Base-by-base conservation (phyloP, 1,140 invertebrate species). In the Polypedilum vanderplanki region DNA sequence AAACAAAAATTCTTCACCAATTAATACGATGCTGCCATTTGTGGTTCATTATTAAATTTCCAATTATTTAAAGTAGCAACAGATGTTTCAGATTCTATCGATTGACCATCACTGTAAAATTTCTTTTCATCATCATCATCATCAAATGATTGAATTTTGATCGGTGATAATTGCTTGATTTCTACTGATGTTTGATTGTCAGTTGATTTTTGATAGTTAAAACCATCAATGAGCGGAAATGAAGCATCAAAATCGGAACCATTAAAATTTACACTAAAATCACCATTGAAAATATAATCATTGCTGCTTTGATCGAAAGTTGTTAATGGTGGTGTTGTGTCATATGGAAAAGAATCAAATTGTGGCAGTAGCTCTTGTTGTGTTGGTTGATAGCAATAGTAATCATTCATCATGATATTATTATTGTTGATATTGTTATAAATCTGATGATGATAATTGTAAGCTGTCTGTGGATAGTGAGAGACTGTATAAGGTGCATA, bases 241-340 rank as follows among this genome's bases (percentile, higher is more conserved):
- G 65, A 70, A 9, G 17, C 20, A 70, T 70, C 65, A 70, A 70
- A 70, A 20, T 70, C 65, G 7, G 65, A 57, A 57, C 46, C 20
- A 18, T 70, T 70, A 22, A 70, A 70, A 10, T 70, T 70, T 18
- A 70, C 9, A 18, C 9, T 20, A 70, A 70, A 70, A 20, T 70
- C 65, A 17, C 65, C 65, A 70, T 70, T 70, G 65, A 70, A 70
- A 70, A 70, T 70, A 10, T 70, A 70, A 70, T 70, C 65, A 12
- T n/a, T 57, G 46, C 46, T 57, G 24, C 24, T 33, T 33, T 57
- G 46, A 57, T 57, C 12, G 46, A 4, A n/a, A 57, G 65, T 1
- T 70, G 65, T 18, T 70, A 70, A 20, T 70, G 65, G 10, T 70
- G 65, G 65, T 15, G 46, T 57, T 57, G 46, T 57, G 10, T n/a